Evolutionary conservation across 2,888 invertebrate genomes (phyloP).

Genomic region (Epinotia bilunana): DNA sequence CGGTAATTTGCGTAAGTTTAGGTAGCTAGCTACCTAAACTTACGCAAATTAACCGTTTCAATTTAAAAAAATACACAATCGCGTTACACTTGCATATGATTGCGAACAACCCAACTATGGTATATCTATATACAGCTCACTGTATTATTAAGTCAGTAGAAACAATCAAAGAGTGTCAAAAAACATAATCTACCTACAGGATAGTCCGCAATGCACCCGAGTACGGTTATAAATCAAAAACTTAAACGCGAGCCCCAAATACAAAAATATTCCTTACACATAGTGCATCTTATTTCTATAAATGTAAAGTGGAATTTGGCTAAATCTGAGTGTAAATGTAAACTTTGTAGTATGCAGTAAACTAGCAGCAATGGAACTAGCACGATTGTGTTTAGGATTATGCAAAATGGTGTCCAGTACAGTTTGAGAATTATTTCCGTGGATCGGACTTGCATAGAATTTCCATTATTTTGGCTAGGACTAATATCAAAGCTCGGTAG

Average conservation of each 20-base stretch:
- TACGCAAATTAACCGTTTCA: too few species aligned
- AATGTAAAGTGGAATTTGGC: conserved; percentile 9
- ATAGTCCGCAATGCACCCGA: conserved; percentile 35
- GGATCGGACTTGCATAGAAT: conserved; percentile 38
- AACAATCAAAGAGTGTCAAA: neutral
- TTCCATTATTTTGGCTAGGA: conserved; percentile 37
- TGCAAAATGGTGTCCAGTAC: conserved; percentile 42
- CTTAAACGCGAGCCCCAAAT: conserved; percentile 19
- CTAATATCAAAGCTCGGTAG: neutral
- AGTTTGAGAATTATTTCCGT: conserved; percentile 38
- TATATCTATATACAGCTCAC: too few species aligned
- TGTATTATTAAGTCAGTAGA: neutral
- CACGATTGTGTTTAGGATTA: conserved; percentile 44
- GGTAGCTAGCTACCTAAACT: too few species aligned
- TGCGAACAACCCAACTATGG: too few species aligned
- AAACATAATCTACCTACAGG: conserved; percentile 25
- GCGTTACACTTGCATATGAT: too few species aligned
- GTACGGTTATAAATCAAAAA: conserved; percentile 41
- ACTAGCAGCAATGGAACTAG: conserved; percentile 35
- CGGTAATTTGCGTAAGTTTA: too few species aligned
- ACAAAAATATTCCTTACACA: neutral
- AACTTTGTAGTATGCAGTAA: conserved; percentile 23
- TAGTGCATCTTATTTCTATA: neutral
- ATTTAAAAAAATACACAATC: too few species aligned
- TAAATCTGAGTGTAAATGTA: neutral